Conservation (phyloP, 2,797 vertebrate species). For the Dendrocincla fuliginosa region DNA sequence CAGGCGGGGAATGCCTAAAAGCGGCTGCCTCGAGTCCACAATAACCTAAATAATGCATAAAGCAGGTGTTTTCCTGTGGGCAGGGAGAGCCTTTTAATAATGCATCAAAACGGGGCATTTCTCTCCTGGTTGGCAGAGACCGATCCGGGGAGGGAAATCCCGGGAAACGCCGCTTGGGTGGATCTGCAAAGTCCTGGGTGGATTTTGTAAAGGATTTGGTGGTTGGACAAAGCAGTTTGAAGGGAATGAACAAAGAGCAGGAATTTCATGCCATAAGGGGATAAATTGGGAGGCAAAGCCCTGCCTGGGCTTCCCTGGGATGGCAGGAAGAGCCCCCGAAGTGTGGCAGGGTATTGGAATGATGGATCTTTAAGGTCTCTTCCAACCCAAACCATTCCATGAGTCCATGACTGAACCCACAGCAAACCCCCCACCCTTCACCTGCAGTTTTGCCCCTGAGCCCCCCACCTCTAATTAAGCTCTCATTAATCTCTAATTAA, state of each 20-base stretch:
- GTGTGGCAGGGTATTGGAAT: accelerated
- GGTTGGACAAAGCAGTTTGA: not conserved
- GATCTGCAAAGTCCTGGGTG: accelerated
- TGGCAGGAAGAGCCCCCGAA: too few relatives aligned
- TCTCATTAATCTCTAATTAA: not conserved
- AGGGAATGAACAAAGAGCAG: accelerated
- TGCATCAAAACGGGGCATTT: not conserved
- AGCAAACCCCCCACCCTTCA: accelerated
- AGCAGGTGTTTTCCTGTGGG: not conserved
- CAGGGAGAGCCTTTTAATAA: not conserved
- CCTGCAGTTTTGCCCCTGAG: accelerated
- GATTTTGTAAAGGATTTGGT: not conserved
- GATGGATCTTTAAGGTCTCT: not conserved
- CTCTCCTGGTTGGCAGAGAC: not conserved
- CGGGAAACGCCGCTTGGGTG: accelerated
- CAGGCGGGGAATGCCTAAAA: not conserved
- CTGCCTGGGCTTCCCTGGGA: not conserved
- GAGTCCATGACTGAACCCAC: accelerated
- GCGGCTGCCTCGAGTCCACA: not conserved
- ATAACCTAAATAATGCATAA: not conserved
- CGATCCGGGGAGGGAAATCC: accelerated
- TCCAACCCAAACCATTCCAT: not conserved
- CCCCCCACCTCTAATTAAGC: not conserved
- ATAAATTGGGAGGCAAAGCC: accelerated
- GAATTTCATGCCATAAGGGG: accelerated